Evolutionary conservation across 1,140 invertebrate species (phyloP).

Genomic region (Microplitis demolitor): DNA sequence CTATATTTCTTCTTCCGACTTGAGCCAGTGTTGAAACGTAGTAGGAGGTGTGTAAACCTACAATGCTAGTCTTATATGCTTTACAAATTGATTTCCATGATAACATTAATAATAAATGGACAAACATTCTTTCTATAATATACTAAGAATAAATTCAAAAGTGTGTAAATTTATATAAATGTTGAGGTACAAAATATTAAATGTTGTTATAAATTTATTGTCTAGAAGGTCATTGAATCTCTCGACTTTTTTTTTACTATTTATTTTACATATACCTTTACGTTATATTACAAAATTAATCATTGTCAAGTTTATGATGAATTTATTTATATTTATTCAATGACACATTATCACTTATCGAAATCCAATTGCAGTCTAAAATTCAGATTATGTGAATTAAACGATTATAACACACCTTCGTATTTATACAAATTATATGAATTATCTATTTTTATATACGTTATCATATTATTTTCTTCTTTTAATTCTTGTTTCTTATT

Average conservation of each 20-base stretch:
- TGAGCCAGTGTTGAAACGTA: background rate
- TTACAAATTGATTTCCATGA: slow-evolving; percentile 18
- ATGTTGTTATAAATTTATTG: background rate
- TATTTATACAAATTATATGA: background rate
- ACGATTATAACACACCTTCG: slow-evolving; percentile 15
- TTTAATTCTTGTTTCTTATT: background rate
- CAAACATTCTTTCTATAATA: background rate
- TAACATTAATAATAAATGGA: slow-evolving; percentile 22
- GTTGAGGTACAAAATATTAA: background rate
- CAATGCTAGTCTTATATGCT: slow-evolving; percentile 14
- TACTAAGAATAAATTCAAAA: background rate
- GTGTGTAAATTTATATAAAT: background rate
- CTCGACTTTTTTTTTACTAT: background rate
- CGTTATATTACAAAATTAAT: background rate
- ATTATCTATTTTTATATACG: no score
- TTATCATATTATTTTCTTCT: no score
- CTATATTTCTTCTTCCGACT: background rate
- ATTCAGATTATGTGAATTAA: background rate
- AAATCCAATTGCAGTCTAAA: background rate
- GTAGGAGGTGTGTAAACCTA: background rate
- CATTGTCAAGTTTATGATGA: slow-evolving; percentile 8
- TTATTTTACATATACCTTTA: background rate
- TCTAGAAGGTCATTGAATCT: background rate
- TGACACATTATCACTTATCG: slow-evolving; percentile 26
- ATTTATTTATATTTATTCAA: slow-evolving; percentile 26